Evolutionary conservation across 2,113 vertebrate genomes (phyloP).

Genomic region (Apodemus speciosus): DNA sequence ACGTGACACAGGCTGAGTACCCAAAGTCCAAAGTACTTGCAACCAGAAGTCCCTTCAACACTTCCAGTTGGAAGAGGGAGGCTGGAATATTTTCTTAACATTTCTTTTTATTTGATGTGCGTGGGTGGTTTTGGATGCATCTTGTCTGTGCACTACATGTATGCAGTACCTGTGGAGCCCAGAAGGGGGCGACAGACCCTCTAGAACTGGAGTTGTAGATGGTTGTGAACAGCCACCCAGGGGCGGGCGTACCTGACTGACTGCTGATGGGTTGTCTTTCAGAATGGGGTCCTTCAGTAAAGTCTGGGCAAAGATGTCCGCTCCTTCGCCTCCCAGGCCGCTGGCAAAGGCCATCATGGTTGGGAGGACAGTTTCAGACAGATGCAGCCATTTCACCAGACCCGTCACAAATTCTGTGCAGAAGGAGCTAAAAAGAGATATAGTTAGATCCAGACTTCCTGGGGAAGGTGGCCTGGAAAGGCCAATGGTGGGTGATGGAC

Average conservation of each 20-base stretch:
- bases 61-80: neutral
- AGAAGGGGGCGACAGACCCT: neutral
- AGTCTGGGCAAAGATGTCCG: conserved; percentile 90
- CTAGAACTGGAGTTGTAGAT: neutral
- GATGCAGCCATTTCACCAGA: conserved; percentile 90
- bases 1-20: neutral
- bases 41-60: too few species aligned
- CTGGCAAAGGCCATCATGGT: conserved; percentile 93
- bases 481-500: neutral
- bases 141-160: neutral
- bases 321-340: conserved; percentile 92
- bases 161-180: neutral
- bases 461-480: accelerated
- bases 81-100: neutral
- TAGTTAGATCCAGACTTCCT: neutral
- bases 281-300: conserved; percentile 90
- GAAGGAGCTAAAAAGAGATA: conserved; percentile 82
- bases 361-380: conserved; percentile 91
- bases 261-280: conserved; percentile 82
- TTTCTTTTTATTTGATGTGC: neutral
- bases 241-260: conserved; percentile 87
- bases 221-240: neutral
- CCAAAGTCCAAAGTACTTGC: neutral
- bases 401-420: conserved; percentile 85
- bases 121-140: neutral